Base-by-base conservation (phyloP, 1,140 invertebrate genomes). In the Drosophila tsacasi region DNA sequence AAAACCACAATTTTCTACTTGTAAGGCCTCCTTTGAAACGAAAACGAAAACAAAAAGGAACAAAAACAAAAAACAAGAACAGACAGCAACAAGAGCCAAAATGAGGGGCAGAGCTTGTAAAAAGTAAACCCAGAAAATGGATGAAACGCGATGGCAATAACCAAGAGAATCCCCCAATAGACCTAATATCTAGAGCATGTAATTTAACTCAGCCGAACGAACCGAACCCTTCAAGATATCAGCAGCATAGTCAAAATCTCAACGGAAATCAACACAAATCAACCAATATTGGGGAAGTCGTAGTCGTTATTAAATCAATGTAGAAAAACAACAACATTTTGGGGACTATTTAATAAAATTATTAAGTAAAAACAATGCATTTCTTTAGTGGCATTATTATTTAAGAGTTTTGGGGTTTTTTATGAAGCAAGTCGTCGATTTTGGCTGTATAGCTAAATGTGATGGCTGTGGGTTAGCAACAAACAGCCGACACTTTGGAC, bases 321-420 rank as follows among this genome's bases (percentile, higher is more conserved):
- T 79, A 83, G 80, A 64, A 71, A 76, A 57, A 68, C 55, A 76
- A 68, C 42, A 76, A 55, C 27, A 52, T 57, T 50, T 77, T 77
- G 75, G 73, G 75, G 80, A 75, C 54, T 83, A 76, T 75, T 63
- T 79, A 83, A 83, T 83, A 83, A 83, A 83, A 42, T 58, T 79
- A 83, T 79, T 79, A 83, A 83, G 60, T 66, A 46, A 82, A 67
- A 10, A 35, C 13, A 17, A 39, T 7, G 12, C 21, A 54, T 37
- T 3, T 13, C 21, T 25, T 5, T n/a, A 12, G 21, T 57, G 17
- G 17, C 12, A 44, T 47, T 5, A n/a, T 55, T 32, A 21, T 37
- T 71, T 66, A 3, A 17, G 27, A 23, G 4, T n/a, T 19, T 2
- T 25, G 12, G 25, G 9, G 9, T 17, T 21, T 13, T 42, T 35